Conservation (phyloP, 2,797 vertebrate genomes). For the Gymnocypris eckloni region DNA sequence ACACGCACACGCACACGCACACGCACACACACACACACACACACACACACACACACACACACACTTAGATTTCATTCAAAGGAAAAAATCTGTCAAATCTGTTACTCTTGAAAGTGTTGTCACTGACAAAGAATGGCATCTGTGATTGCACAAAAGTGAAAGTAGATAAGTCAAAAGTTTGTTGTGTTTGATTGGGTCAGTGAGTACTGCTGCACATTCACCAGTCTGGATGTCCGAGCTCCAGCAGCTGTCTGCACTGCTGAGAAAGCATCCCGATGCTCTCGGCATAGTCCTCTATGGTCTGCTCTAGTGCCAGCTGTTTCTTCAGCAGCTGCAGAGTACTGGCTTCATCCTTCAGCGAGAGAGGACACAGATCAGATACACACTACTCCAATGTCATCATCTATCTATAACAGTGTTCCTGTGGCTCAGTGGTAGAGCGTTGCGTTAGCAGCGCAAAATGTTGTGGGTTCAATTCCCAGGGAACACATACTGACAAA, state of each 20-base stretch:
- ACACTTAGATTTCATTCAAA: constrained; percentile 12
- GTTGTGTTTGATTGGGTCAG: neutral
- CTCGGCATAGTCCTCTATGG: constrained; percentile 93
- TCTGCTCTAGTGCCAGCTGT: constrained; percentile 89
- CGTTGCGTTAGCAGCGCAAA: too few relatives aligned
- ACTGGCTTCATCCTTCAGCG: constrained; percentile 89
- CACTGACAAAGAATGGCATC: constrained; percentile 1
- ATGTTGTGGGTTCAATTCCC: too few relatives aligned
- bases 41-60: constrained; percentile 30
- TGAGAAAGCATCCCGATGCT: constrained; percentile 92
- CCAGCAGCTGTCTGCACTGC: constrained; percentile 90
- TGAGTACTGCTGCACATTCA: constrained; percentile 58
- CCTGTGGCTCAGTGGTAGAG: too few relatives aligned
- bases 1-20: constrained; percentile 10
- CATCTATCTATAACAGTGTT: too few relatives aligned
- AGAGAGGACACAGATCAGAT: constrained; percentile 5
- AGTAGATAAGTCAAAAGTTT: neutral
- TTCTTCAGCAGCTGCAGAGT: constrained; percentile 95
- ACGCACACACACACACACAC: constrained; percentile 19
- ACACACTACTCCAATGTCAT: neutral
- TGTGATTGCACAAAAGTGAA: neutral
- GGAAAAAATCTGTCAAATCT: constrained; percentile 5
- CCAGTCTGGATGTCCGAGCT: constrained; percentile 92
- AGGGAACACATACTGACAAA: too few relatives aligned
- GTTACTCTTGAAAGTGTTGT: constrained; percentile 15